Evolutionary conservation across 2,113 vertebrate genomes (phyloP), one percentile per base, ranked within the genome.

Genomic region (Hepsetus odoe): DNA sequence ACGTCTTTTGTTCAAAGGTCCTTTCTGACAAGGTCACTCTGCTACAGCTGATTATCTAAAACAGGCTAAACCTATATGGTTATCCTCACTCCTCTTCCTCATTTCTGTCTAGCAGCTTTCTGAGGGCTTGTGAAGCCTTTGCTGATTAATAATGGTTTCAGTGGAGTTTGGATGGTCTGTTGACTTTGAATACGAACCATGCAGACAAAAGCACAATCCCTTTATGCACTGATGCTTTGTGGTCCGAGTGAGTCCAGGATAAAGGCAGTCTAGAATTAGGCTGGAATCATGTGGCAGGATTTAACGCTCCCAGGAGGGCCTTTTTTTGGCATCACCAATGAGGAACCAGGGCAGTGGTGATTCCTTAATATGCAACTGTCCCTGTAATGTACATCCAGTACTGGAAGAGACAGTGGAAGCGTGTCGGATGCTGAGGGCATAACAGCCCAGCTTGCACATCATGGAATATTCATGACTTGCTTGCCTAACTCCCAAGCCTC

Each of bases 401-500:
- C 20, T n/a, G n/a, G n/a, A 66, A 64, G 46, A 16, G 44, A n/a
- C n/a, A 20, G 20, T n/a, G 44, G 32, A 67, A 67, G 46, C n/a
- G 24, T 11, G 30, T 61, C 13, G 28, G 20, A 59, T 61, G 61
- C 70, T 74, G 46, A 79, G 12, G 24, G 44, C 24, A 5, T 24
- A 81, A 72, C 66, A 71, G 55, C 53, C 68, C 55, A 26, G 28
- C 55, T 79, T 76, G 72, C 22, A 32, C 53, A 53, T 58, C n/a
- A 40, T 78, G 75, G 74, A 78, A 76, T 80, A 71, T 76, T 83
- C 58, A 81, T 67, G 35, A 78, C 20, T 71, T 68, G 38, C 56
- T 78, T 72, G 74, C 30, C 53, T 33, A 35, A 46, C 64, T 82
- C 53, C 28, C 64, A 70, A 61, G 66, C 62, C 64, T 46, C 55